Base-by-base conservation (phyloP, 1,140 invertebrate species). In the Dufourea novaeangliae region DNA sequence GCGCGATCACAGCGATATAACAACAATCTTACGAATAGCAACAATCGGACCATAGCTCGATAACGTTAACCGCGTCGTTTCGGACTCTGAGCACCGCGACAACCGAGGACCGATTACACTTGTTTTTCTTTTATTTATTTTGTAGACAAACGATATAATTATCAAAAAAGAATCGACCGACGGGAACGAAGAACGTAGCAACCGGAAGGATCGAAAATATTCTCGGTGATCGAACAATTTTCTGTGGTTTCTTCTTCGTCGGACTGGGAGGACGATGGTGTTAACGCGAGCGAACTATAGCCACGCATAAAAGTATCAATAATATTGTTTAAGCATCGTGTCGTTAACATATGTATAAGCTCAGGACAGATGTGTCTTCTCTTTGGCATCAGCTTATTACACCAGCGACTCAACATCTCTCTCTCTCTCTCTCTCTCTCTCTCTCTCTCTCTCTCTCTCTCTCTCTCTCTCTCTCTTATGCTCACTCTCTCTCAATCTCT, bases 1-100 rank as follows among this genome's bases (percentile, higher is more conserved):
- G 87, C 85, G 86, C 87, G 87, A 91, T 92, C 89, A 90, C 91
- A 92, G 88, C 84, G 88, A 87, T 91, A 89, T 91, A 92, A 92
- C 87, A 92, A 92, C 90, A 92, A 91, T 90, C 91, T 92, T 92
- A 92, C 86, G 91, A 91, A 91, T 92, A 92, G 90, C 89, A 92
- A 92, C 91, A 92, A 91, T 92, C 90, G 83, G 89, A 88, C 87
- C 79, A 88, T 88, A 89, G 87, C 75, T 89, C 88, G 85, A 78
- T 84, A 84, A 88, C 80, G 84, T 90, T 85, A 89, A 88, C 82
- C 82, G 82, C 87, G 75, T 79, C 84, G 64, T 59, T 83, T 56
- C 29, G 22, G 12, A 59, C 50, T n/a, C n/a, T 75, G 39, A 56
- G 12, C 6, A 54, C 25, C 44, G 29, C 11, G 20, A 22, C n/a